Percentiles rank a stretch among this genome's conserved stretches.
Evolutionary conservation across 2,888 invertebrate species (phyloP).

Genomic region (Apodemia hepburni): DNA sequence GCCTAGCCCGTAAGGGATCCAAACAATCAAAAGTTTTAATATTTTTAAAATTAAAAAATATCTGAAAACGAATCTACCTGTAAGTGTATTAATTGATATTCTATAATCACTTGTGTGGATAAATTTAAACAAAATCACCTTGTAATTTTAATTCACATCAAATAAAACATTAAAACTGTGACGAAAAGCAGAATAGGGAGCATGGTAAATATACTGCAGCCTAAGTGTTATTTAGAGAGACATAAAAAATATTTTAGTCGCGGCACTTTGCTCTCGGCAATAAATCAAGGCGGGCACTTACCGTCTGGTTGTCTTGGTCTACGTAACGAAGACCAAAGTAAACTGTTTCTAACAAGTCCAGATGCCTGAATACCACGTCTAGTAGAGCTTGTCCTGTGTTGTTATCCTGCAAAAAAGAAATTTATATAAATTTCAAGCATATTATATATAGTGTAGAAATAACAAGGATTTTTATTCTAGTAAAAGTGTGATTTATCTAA

Average conservation of each 20-base stretch:
- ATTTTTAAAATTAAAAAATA: no score
- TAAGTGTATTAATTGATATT: no score
- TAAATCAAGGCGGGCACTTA: constrained; percentile 66
- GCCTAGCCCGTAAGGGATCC: no score
- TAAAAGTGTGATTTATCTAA: no score
- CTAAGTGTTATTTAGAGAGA: constrained; percentile 20
- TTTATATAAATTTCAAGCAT: no score
- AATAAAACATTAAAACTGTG: constrained; percentile 11
- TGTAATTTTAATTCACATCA: not conserved
- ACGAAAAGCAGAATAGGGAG: constrained; percentile 9
- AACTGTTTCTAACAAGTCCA: constrained; percentile 96
- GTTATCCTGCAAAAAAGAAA: constrained; percentile 84
- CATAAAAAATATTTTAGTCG: constrained; percentile 22
- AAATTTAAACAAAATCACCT: constrained; percentile 8
- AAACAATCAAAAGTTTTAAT: no score
- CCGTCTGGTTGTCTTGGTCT: constrained; percentile 96
- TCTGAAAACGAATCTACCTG: no score
- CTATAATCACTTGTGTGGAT: no score
- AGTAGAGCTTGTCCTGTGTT: constrained; percentile 93
- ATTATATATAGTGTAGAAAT: no score
- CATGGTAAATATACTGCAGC: constrained; percentile 16
- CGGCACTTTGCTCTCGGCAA: constrained; percentile 20
- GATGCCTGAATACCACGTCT: constrained; percentile 94
- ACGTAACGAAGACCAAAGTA: constrained; percentile 97
- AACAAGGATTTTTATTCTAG: no score